A percentile compares a stretch with the other conserved stretches of the same genome.
phyloP scores from a whole-genome alignment of 2,888 invertebrate genomes.

The Diadegma fenestrale region DNA sequence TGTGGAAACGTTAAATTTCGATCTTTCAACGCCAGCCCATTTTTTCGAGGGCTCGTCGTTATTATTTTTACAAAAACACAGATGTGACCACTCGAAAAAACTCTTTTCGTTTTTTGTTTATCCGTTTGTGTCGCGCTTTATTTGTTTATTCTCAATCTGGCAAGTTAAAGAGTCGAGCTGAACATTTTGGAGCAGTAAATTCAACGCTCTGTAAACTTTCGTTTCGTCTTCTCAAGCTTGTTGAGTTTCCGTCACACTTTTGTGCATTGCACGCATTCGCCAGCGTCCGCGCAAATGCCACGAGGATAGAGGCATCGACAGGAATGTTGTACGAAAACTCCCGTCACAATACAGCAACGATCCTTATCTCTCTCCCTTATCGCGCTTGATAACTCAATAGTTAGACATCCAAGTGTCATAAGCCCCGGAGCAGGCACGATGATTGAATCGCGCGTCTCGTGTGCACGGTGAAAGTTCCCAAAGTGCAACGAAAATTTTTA shows the following conservation, averaged over 20 bases:
- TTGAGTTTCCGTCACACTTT: neutral
- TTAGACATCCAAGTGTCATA: constrained; percentile 37
- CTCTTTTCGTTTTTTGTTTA: constrained; percentile 29
- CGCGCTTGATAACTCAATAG: constrained; percentile 36
- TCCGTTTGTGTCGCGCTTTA: constrained; percentile 6
- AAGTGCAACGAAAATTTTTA: constrained; percentile 9
- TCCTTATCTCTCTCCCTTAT: constrained; percentile 11
- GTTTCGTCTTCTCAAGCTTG: neutral
- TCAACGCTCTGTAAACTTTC: neutral
- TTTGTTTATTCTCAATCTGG: neutral
- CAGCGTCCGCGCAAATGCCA: neutral
- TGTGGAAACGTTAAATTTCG: constrained; percentile 34
- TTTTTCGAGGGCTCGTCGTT: neutral
- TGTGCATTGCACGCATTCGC: neutral
- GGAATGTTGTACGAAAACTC: constrained; percentile 13
- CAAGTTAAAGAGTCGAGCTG: neutral
- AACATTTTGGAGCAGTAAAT: neutral
- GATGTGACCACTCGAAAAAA: constrained; percentile 38
- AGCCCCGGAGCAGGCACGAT: constrained; percentile 1
- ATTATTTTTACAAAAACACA: constrained; percentile 32
- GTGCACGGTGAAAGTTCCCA: constrained; percentile 4
- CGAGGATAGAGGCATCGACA: constrained; percentile 1
- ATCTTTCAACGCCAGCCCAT: neutral
- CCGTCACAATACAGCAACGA: constrained; percentile 26
- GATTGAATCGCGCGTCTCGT: neutral